Conservation (phyloP, 2,888 invertebrate genomes). For the Eledone cirrhosa region DNA sequence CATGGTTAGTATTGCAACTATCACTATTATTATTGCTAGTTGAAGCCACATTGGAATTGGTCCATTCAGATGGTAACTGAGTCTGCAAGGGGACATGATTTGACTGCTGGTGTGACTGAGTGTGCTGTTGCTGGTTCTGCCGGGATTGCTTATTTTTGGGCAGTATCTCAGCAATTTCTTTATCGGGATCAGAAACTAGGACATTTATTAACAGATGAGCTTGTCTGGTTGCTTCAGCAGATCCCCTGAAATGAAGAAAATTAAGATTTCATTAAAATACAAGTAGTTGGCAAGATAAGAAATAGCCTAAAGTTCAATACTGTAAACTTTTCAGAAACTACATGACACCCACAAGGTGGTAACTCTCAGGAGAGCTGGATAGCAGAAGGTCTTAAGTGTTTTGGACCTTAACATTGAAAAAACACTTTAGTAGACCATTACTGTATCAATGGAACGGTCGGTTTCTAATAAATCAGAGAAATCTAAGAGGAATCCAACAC, state of each 20-base stretch:
- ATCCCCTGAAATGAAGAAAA: constrained; percentile 74
- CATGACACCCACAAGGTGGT: too few relatives aligned
- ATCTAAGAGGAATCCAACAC: too few relatives aligned
- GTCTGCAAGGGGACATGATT: neutral
- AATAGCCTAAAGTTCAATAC: too few relatives aligned
- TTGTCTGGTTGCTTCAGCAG: constrained; percentile 89
- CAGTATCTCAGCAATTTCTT: constrained; percentile 60
- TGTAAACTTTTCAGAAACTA: too few relatives aligned
- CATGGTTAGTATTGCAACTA: constrained; percentile 17
- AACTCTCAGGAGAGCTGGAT: too few relatives aligned
- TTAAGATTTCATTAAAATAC: constrained; percentile 1
- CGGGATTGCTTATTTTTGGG: constrained; percentile 40
- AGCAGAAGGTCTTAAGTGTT: too few relatives aligned
- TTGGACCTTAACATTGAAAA: too few relatives aligned
- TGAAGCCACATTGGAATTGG: neutral
- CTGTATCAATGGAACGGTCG: too few relatives aligned
- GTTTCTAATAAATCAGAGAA: too few relatives aligned
- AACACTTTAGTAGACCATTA: too few relatives aligned
- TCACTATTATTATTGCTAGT: neutral
- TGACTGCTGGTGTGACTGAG: neutral
- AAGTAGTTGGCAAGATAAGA: too few relatives aligned
- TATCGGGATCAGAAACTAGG: constrained; percentile 92
- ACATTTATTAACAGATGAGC: constrained; percentile 90
- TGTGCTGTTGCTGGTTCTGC: constrained; percentile 30
- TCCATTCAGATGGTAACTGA: constrained; percentile 8